phyloP scores from a whole-genome alignment of 2,888 invertebrate species.

The Chrysodeixis includens region DNA sequence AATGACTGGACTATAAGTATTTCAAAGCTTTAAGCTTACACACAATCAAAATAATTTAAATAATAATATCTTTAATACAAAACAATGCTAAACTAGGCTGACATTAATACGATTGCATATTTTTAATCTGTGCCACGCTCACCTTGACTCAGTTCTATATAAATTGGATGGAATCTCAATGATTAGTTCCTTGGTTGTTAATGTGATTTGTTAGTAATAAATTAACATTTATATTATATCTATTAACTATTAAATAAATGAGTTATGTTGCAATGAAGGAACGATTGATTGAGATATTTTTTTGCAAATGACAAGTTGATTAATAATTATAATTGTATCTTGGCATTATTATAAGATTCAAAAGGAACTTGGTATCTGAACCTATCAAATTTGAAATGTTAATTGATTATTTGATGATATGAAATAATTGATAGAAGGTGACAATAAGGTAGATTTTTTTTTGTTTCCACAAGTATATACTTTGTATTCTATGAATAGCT shows the following conservation, averaged over 20 bases:
- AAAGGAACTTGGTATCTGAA: no score
- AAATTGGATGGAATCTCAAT: conserved; percentile 30
- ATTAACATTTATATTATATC: conserved; percentile 41
- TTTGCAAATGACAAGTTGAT: no score
- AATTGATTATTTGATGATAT: no score
- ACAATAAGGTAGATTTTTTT: no score
- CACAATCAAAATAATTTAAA: not conserved
- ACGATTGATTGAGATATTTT: not conserved
- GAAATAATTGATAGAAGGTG: no score
- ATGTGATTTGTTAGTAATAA: conserved; percentile 31
- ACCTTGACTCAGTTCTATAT: conserved; percentile 46
- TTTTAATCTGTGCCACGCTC: conserved; percentile 8
- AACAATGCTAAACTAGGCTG: not conserved
- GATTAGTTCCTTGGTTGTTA: conserved; percentile 5
- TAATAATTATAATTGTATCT: no score
- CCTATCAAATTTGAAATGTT: no score
- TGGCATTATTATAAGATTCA: no score
- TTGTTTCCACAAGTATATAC: no score
- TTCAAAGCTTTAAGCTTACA: no score
- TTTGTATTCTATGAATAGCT: no score
- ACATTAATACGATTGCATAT: not conserved
- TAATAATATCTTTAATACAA: not conserved
- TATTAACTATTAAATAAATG: not conserved
- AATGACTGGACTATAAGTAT: no score
- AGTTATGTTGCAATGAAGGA: conserved; percentile 14